phyloP scores from a whole-genome alignment of 2,888 invertebrate species.

The Ennomos quercinarius region DNA sequence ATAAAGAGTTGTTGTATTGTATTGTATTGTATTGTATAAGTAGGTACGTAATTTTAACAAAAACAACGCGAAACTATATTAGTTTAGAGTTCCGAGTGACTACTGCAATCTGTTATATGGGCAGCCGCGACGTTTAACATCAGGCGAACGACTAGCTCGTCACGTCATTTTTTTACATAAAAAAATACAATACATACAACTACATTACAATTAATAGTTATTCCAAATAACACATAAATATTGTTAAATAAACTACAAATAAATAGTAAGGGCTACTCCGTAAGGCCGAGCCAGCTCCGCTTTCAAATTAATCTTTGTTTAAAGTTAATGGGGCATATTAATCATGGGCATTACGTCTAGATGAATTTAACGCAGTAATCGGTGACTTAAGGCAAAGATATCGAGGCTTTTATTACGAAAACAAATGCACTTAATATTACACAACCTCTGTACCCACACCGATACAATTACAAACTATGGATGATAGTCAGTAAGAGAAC shows the following conservation, averaged over 20 bases:
- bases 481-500: constrained; percentile 7
- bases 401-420: constrained; percentile 73
- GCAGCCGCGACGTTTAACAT: no score
- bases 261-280: constrained; percentile 37
- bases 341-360: constrained; percentile 76
- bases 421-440: constrained; percentile 72
- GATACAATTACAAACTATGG: background rate
- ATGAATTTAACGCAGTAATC: constrained; percentile 76
- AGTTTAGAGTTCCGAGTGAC: no score
- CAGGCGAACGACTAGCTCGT: no score
- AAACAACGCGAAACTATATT: no score
- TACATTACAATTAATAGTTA: background rate
- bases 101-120: no score
- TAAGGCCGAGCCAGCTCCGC: constrained; percentile 46
- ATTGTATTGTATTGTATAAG: no score
- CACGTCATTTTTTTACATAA: no score
- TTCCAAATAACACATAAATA: background rate
- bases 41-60: no score
- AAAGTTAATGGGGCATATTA: constrained; percentile 79
- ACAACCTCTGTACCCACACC: constrained; percentile 46
- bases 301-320: constrained; percentile 80
- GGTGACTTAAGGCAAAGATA: constrained; percentile 70
- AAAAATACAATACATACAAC: no score
- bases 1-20: no score
- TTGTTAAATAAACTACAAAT: constrained; percentile 12